A percentile compares a stretch with the other conserved stretches of the same genome.
Evolutionary conservation across 1,140 invertebrate genomes (phyloP).

Genomic region (Panagrolaimus sp.): DNA sequence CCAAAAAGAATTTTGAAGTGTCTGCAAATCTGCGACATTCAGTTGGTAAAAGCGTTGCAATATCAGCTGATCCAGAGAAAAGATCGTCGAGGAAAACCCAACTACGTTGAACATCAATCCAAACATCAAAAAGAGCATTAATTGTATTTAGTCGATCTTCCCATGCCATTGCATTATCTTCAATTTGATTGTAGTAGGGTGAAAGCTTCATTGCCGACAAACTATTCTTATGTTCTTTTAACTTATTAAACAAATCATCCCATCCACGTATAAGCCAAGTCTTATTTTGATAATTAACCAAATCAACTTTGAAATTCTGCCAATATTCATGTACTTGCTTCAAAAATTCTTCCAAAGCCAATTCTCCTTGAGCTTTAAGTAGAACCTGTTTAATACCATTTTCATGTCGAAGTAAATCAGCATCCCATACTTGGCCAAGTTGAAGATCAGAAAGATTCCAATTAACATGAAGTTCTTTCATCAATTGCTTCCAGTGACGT

Average conservation of each 20-base stretch:
- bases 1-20: constrained; percentile 85
- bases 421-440: constrained; percentile 96
- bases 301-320: constrained; percentile 92
- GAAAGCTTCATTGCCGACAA: constrained; percentile 98
- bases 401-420: constrained; percentile 93
- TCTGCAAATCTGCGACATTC: constrained; percentile 87
- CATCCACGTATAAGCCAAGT: constrained; percentile 93
- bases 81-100: constrained; percentile 99
- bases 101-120: constrained; percentile 97
- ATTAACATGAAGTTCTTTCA: constrained; percentile 82
- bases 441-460: constrained; percentile 92
- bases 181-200: constrained; percentile 98
- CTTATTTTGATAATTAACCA: constrained; percentile 98
- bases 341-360: constrained; percentile 97
- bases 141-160: constrained; percentile 98
- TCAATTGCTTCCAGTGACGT: constrained; percentile 95
- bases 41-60: constrained; percentile 90
- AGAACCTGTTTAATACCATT: constrained; percentile 89
- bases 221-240: constrained; percentile 78
- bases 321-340: constrained; percentile 96
- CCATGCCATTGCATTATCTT: constrained; percentile 97
- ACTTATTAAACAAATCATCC: constrained; percentile 99
- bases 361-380: constrained; percentile 93
- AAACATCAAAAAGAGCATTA: constrained; percentile 95
- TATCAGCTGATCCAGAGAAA: constrained; percentile 95